Evolutionary conservation across 2,113 vertebrate species (phyloP).

Genomic region (Petromus typicus): DNA sequence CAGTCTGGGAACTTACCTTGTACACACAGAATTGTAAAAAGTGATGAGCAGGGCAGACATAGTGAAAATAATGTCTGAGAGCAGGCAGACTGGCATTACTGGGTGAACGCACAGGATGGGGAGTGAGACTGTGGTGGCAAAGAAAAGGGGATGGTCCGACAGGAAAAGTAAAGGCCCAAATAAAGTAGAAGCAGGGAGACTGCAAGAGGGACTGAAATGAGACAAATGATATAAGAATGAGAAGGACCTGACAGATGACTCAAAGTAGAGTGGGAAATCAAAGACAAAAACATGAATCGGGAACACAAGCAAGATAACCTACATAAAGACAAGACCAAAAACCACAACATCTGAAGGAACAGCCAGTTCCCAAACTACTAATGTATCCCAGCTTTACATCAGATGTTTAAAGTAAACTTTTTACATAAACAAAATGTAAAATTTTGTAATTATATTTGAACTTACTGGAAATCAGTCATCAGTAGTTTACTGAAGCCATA

Average conservation of each 20-base stretch:
- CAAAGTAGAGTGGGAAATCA: not conserved
- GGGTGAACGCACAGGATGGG: not conserved
- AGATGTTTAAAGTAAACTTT: not conserved
- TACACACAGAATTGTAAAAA: not conserved
- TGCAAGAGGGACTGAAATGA: not conserved
- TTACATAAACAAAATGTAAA: not conserved
- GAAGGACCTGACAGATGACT: not conserved
- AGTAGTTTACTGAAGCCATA: conserved; percentile 28
- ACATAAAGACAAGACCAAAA: not conserved
- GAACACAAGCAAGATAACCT: not conserved
- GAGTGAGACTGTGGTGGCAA: not conserved
- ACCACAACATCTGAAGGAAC: not conserved
- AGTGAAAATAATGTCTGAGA: not conserved
- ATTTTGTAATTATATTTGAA: conserved; percentile 39
- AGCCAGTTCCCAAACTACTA: not conserved
- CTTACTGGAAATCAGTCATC: conserved; percentile 17
- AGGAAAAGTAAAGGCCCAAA: not conserved
- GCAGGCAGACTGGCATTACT: not conserved
- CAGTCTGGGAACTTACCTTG: not conserved
- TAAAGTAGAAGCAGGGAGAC: not conserved
- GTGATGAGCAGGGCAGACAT: not conserved
- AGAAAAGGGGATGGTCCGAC: not conserved
- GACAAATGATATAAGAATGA: not conserved
- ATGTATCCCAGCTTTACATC: not conserved
- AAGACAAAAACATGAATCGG: not conserved